A percentile compares a stretch with the other conserved stretches of the same genome.
phyloP scores from a whole-genome alignment of 2,113 vertebrate genomes.

The Opisthocomus hoazin region DNA sequence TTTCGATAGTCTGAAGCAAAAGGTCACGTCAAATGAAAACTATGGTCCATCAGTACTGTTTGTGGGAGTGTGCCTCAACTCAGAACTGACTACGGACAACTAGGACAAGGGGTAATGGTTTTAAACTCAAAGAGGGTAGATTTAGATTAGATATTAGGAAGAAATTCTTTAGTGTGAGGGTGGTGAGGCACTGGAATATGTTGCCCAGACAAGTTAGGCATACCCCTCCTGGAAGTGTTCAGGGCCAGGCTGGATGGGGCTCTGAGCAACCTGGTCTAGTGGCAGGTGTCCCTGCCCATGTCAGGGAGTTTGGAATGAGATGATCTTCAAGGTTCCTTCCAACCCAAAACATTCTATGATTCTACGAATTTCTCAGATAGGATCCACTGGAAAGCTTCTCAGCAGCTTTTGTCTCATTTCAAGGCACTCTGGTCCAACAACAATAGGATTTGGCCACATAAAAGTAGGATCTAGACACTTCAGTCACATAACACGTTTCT shows the following conservation, averaged over 20 bases:
- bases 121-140: not conserved
- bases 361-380: not conserved
- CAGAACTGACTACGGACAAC: accelerated
- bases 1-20: not conserved
- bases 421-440: accelerated
- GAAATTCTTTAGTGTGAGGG: not conserved
- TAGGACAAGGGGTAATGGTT: accelerated
- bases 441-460: not conserved
- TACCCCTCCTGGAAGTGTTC: not conserved
- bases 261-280: not conserved
- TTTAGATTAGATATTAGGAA: not conserved
- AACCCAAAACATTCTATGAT: not conserved
- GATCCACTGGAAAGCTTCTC: not conserved
- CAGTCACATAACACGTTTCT: not conserved
- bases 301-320: not conserved
- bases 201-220: not conserved
- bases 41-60: not conserved
- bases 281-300: not conserved
- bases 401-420: not conserved
- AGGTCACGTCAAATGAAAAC: not conserved
- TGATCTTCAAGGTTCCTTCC: not conserved
- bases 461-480: not conserved
- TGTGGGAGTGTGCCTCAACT: not conserved
- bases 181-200: not conserved
- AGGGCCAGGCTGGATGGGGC: not conserved